Percentiles rank a stretch among this genome's conserved stretches.
Evolutionary conservation across 2,113 vertebrate species (phyloP).

Genomic region (Archilochus colubris): DNA sequence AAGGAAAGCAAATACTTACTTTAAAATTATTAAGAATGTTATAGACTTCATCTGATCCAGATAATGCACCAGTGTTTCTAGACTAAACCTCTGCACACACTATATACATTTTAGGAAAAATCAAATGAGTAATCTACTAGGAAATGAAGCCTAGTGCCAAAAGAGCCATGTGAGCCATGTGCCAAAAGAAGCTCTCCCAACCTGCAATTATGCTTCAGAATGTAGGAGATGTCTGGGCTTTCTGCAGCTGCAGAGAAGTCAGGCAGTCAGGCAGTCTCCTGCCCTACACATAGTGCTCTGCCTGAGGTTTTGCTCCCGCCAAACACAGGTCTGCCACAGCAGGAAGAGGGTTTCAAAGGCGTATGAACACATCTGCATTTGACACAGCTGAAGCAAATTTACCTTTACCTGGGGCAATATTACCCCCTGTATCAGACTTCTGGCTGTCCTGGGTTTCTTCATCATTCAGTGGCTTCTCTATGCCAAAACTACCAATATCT

Average conservation of each 20-base stretch:
- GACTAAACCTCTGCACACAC: neutral
- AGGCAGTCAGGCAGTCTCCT: neutral
- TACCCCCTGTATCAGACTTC: neutral
- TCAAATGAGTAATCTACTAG: neutral
- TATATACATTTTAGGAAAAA: neutral
- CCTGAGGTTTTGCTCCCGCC: neutral
- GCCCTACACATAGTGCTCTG: neutral
- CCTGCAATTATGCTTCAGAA: neutral
- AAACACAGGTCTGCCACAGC: neutral
- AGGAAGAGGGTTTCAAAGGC: neutral
- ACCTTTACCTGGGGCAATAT: neutral
- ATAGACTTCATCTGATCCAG: neutral
- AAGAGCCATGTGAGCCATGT: no score
- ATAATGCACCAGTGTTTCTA: neutral
- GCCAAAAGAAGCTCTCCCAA: neutral
- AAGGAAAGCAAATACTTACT: neutral
- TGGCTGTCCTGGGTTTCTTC: neutral
- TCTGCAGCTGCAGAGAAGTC: neutral
- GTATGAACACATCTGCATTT: neutral
- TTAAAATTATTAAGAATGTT: neutral
- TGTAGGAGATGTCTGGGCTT: neutral
- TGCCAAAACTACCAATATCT: neutral
- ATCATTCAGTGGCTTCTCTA: neutral
- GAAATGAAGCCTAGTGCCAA: no score
- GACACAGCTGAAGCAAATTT: neutral